These are phyloP conservation scores for Aleiodes testaceus DNA, from an alignment of 2,888 invertebrate species.

Conservation along the genomic window DNA sequence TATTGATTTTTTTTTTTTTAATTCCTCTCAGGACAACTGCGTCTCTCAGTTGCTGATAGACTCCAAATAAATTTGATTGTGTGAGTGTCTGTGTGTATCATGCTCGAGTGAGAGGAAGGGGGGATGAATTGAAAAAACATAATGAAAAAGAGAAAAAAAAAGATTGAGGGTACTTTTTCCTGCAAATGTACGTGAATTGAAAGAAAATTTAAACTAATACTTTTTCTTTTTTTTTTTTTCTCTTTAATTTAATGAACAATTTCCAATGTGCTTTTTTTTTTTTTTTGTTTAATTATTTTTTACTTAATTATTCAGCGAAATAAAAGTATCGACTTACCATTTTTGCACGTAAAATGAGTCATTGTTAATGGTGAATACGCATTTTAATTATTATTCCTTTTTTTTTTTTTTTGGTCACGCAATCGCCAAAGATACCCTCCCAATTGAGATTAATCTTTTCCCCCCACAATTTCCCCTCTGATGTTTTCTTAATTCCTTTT, in stretches of 20 bases:
- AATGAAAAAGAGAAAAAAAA: not conserved
- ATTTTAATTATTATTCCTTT: conserved; percentile 50
- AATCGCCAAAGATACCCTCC: conserved; percentile 66
- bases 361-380: conserved; percentile 35
- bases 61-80: conserved; percentile 28
- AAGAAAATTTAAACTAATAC: not conserved
- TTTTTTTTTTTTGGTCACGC: conserved; percentile 62
- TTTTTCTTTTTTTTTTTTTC: conserved; percentile 1
- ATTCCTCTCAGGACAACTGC: conserved; percentile 6
- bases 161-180: not conserved
- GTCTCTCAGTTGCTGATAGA: conserved; percentile 24
- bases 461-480: conserved; percentile 49
- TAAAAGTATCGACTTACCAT: conserved; percentile 59
- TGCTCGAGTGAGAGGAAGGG: conserved; percentile 20
- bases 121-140: conserved; percentile 16
- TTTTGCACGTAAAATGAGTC: conserved; percentile 60
- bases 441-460: conserved; percentile 50
- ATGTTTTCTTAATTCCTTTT: conserved; percentile 22
- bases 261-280: conserved; percentile 2
- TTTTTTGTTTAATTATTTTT: not conserved
- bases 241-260: conserved; percentile 15
- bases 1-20: not conserved
- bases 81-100: conserved; percentile 11
- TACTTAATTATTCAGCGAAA: not conserved
- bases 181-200: not conserved